phyloP scores from a whole-genome alignment of 1,140 invertebrate species.

The Oscheius sp. region DNA sequence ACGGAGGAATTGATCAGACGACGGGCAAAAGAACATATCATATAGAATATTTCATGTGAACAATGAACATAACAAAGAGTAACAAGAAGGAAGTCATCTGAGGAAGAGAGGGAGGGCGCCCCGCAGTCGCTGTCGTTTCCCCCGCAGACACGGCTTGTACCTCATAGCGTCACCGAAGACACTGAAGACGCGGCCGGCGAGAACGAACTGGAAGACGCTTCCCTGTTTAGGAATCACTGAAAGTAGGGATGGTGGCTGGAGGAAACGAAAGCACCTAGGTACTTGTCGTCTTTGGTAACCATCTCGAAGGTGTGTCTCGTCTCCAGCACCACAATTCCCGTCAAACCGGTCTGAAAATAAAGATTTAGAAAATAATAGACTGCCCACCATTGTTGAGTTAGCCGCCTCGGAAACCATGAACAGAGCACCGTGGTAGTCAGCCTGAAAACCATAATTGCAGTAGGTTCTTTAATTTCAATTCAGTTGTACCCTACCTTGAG shows the following conservation, averaged over 20 bases:
- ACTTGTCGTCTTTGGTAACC: conserved; percentile 35
- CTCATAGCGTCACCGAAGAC: conserved; percentile 37
- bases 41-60: background rate
- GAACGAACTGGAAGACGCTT: conserved; percentile 23
- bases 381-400: conserved; percentile 26
- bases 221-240: conserved; percentile 36
- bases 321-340: conserved; percentile 34
- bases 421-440: conserved; percentile 32
- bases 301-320: conserved; percentile 30
- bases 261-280: conserved; percentile 15
- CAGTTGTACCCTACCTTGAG: background rate
- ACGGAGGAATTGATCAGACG: background rate
- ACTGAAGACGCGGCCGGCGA: conserved; percentile 25
- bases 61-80: background rate
- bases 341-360: conserved; percentile 28
- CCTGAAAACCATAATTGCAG: background rate
- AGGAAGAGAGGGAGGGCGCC: conserved; percentile 20
- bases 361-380: background rate
- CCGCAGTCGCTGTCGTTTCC: conserved; percentile 25
- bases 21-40: background rate
- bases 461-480: background rate
- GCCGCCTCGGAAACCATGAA: conserved; percentile 18
- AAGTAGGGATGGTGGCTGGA: background rate
- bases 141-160: conserved; percentile 15
- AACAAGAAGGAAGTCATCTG: conserved; percentile 3